Percentiles rank a stretch among this genome's conserved stretches.
These are phyloP conservation scores for Rhyacophila brunnea DNA, from an alignment of 1,140 invertebrate genomes.

Conservation along the genomic window DNA sequence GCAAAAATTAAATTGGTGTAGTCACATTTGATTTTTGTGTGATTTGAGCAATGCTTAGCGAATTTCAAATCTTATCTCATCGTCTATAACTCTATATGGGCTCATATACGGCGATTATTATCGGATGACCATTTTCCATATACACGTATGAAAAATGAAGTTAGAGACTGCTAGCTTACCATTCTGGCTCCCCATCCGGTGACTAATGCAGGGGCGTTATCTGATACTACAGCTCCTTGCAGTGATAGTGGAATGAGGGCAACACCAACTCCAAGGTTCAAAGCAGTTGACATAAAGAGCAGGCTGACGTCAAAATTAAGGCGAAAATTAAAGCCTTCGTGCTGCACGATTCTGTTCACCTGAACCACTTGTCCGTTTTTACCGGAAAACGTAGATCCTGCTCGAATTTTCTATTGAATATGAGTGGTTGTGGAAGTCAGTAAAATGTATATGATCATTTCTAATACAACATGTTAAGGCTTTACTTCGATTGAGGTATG, in stretches of 20 bases:
- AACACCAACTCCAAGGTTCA: constrained; percentile 5
- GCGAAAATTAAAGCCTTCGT: constrained; percentile 12
- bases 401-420: constrained; percentile 32
- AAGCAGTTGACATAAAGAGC: background rate
- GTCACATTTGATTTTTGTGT: no score
- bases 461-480: no score
- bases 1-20: no score
- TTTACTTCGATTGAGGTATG: no score
- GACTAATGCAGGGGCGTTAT: constrained; percentile 38
- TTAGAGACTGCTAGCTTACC: no score
- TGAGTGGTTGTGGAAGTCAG: constrained; percentile 1
- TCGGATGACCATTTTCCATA: no score
- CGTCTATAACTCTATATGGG: no score
- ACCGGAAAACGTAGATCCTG: constrained; percentile 40
- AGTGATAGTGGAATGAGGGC: constrained; percentile 15
- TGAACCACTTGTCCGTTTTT: constrained; percentile 40
- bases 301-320: constrained; percentile 25
- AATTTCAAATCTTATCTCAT: no score
- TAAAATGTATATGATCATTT: no score
- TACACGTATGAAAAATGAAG: no score
- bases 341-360: constrained; percentile 11
- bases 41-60: no score
- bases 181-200: constrained; percentile 45
- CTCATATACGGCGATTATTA: no score
- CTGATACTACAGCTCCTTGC: constrained; percentile 30